Conservation (phyloP, 1,140 invertebrate genomes). For the Magallana ariakensis region DNA sequence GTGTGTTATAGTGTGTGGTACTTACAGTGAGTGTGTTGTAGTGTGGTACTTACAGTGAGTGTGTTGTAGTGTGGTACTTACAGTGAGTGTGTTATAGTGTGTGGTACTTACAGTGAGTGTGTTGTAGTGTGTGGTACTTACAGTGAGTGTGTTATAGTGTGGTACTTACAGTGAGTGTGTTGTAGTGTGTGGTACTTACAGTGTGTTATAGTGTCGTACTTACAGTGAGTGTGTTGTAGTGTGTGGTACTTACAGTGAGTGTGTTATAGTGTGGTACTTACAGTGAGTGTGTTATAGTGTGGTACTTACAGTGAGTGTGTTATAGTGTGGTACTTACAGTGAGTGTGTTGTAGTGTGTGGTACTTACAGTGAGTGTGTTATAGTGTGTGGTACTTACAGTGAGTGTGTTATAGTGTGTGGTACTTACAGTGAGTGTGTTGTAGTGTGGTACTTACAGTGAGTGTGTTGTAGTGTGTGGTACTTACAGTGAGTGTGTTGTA, state of each 20-base stretch:
- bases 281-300: slow-evolving; percentile 72
- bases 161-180: no score
- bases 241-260: slow-evolving; percentile 73
- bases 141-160: no score
- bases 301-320: slow-evolving; percentile 74
- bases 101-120: not conserved
- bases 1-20: slow-evolving; percentile 67
- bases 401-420: slow-evolving; percentile 68
- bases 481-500: slow-evolving; percentile 76
- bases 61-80: not conserved
- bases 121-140: not conserved
- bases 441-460: slow-evolving; percentile 75
- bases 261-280: slow-evolving; percentile 71
- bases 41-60: not conserved
- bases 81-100: not conserved
- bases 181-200: slow-evolving; percentile 64
- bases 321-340: slow-evolving; percentile 73
- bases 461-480: slow-evolving; percentile 65
- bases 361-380: slow-evolving; percentile 75
- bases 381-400: slow-evolving; percentile 72
- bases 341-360: slow-evolving; percentile 68
- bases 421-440: slow-evolving; percentile 75
- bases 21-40: not conserved
- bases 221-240: slow-evolving; percentile 75
- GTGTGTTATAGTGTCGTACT: slow-evolving; percentile 71